Evolutionary conservation across 2,113 vertebrate genomes (phyloP).

Genomic region (Thalassoma bifasciatum): DNA sequence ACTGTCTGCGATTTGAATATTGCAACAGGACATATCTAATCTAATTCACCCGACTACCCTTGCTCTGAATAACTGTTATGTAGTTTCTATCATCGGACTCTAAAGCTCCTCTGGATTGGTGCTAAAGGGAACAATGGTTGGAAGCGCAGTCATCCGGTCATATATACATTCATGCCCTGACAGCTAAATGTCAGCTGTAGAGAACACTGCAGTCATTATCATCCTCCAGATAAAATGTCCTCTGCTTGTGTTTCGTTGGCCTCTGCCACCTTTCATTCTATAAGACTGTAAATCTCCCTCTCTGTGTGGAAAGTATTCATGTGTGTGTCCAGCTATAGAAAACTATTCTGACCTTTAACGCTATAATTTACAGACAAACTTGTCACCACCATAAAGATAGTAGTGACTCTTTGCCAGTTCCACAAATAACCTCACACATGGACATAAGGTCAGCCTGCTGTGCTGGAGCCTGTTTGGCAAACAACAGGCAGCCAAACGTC

Average conservation of each 20-base stretch:
- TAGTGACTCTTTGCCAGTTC: background rate
- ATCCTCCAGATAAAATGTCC: background rate
- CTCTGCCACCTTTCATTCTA: background rate
- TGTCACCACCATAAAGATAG: conserved; percentile 16
- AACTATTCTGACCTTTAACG: conserved; percentile 3
- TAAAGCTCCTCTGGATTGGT: background rate
- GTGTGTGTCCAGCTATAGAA: background rate
- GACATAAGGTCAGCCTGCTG: conserved; percentile 7
- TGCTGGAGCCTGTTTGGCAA: conserved; percentile 11
- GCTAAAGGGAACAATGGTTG: conserved; percentile 30
- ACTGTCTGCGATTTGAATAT: too few species aligned
- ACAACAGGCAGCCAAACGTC: background rate
- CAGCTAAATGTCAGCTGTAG: conserved; percentile 50
- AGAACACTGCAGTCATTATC: background rate
- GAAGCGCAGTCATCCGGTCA: background rate
- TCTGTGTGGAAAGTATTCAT: background rate
- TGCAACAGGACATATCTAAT: too few species aligned
- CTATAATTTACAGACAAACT: conserved; percentile 2
- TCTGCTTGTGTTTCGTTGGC: background rate
- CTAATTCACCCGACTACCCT: too few species aligned
- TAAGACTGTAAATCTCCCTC: background rate
- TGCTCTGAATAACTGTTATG: too few species aligned
- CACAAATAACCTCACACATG: conserved; percentile 10
- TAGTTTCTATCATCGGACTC: too few species aligned
- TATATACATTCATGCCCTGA: conserved; percentile 20